Evolutionary conservation across 2,888 invertebrate genomes (phyloP).

Genomic region (Brenthis daphne): DNA sequence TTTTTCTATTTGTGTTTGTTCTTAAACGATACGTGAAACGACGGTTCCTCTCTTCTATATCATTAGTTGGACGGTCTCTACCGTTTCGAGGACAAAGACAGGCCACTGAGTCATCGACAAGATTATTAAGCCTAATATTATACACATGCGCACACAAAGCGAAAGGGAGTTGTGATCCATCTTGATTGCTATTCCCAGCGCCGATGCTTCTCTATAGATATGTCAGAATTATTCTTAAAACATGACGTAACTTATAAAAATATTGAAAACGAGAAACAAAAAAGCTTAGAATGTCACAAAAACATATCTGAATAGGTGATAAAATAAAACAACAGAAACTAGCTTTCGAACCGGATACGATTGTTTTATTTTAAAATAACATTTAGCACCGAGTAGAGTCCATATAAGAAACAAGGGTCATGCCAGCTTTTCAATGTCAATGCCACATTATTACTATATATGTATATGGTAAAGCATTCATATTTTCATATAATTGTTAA

Average conservation of each 20-base stretch:
- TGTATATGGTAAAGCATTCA: no score
- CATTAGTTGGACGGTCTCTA: constrained; percentile 44
- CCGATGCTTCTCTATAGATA: constrained; percentile 48
- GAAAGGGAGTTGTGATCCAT: constrained; percentile 45
- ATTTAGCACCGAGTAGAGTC: background rate
- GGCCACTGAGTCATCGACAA: constrained; percentile 62
- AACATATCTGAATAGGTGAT: constrained; percentile 22
- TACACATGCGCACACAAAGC: constrained; percentile 50
- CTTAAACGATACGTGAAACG: constrained; percentile 1
- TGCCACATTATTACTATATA: background rate
- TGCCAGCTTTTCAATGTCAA: constrained; percentile 11
- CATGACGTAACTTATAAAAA: constrained; percentile 47
- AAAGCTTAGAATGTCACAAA: constrained; percentile 33
- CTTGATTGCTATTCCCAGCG: constrained; percentile 58
- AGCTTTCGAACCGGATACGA: constrained; percentile 1
- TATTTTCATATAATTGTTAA: no score
- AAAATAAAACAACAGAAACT: constrained; percentile 32
- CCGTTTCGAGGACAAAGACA: constrained; percentile 60
- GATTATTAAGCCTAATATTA: constrained; percentile 66
- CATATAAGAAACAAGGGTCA: constrained; percentile 21
- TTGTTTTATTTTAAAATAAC: constrained; percentile 8
- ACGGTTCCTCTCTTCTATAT: constrained; percentile 26
- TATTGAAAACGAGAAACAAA: constrained; percentile 26
- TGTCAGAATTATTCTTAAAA: constrained; percentile 46
- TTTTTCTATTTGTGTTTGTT: no score